Evolutionary conservation across 1,140 invertebrate genomes (phyloP).

Genomic region (Drosophila ficusphila): DNA sequence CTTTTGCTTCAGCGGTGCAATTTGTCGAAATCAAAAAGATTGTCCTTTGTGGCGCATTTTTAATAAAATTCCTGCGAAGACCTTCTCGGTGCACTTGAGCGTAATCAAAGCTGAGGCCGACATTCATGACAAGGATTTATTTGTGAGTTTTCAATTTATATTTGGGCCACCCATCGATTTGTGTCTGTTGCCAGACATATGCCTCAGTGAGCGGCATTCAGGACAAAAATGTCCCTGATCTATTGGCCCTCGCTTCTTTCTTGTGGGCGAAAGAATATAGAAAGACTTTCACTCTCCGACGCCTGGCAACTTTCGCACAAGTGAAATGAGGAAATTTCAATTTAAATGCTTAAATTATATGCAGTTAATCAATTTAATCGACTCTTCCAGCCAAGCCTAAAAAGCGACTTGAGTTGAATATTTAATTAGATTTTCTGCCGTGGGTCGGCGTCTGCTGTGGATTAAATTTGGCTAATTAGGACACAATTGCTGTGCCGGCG

Average conservation of each 20-base stretch:
- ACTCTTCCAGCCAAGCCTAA: constrained; percentile 10
- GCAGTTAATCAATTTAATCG: constrained; percentile 70
- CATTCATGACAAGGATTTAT: not conserved
- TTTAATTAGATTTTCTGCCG: constrained; percentile 54
- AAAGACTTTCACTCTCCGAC: constrained; percentile 66
- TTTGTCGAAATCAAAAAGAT: not conserved
- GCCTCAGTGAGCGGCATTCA: not conserved
- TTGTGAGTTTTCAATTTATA: constrained; percentile 9
- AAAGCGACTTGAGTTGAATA: constrained; percentile 59
- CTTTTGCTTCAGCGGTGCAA: not conserved
- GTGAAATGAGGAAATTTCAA: constrained; percentile 66
- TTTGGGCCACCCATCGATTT: constrained; percentile 5
- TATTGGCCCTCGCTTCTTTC: not conserved
- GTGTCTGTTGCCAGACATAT: not conserved
- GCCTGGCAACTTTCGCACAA: constrained; percentile 63
- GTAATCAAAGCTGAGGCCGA: not conserved
- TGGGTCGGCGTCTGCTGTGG: constrained; percentile 32
- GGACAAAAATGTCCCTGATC: constrained; percentile 8
- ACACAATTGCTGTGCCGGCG: constrained; percentile 46
- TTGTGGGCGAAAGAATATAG: constrained; percentile 27
- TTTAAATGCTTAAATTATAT: constrained; percentile 68
- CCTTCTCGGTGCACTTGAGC: constrained; percentile 2
- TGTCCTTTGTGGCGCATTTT: not conserved
- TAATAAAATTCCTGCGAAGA: not conserved
- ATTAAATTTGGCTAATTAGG: constrained; percentile 76